Evolutionary conservation across 2,113 vertebrate genomes (phyloP).

Genomic region (Camarhynchus parvulus): DNA sequence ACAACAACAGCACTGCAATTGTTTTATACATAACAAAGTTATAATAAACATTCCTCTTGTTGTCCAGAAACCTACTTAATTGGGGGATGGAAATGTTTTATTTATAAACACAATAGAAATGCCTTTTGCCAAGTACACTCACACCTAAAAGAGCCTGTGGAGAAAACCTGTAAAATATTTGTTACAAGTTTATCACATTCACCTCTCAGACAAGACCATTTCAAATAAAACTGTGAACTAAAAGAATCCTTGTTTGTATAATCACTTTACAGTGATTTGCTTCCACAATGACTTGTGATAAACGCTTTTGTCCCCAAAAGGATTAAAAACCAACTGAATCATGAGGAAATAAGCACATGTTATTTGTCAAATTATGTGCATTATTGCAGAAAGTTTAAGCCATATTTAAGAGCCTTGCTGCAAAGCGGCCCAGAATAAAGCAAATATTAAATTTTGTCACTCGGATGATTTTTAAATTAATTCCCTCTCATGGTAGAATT

Average conservation of each 20-base stretch:
- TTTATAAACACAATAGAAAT: background rate
- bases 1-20: background rate
- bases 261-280: background rate
- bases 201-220: background rate
- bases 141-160: background rate
- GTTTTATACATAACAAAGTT: background rate
- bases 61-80: background rate
- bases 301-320: background rate
- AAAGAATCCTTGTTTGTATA: background rate
- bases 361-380: background rate
- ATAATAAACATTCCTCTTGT: background rate
- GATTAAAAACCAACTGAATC: background rate
- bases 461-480: slow-evolving; percentile 6
- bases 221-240: background rate
- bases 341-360: background rate
- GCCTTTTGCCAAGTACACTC: background rate
- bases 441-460: slow-evolving; percentile 25
- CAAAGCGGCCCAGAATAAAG: background rate
- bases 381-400: background rate
- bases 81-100: background rate
- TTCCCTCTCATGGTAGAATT: background rate
- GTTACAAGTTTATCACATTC: background rate
- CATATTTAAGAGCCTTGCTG: background rate
- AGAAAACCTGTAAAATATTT: background rate
- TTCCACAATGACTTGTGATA: background rate